phyloP scores from a whole-genome alignment of 2,113 vertebrate species.

The Pseudonaja textilis region DNA sequence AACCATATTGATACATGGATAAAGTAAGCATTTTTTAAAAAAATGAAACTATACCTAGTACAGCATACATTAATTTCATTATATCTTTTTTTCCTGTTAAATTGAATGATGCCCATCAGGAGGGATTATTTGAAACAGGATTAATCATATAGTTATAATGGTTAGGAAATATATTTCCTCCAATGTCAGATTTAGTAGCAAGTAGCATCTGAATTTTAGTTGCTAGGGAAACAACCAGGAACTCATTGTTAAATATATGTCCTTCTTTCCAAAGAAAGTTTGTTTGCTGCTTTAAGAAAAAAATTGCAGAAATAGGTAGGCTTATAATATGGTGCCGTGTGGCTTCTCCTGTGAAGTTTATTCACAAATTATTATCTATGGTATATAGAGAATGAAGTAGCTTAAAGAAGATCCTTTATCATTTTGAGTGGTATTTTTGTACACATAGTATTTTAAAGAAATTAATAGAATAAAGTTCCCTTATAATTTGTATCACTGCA shows the following conservation, averaged over 20 bases:
- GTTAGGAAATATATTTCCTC: not conserved
- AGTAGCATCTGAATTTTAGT: not conserved
- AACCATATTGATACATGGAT: slow-evolving; percentile 20
- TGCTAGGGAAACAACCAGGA: not conserved
- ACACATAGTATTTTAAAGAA: not conserved
- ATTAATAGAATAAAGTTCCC: not conserved
- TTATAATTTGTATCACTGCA: not conserved
- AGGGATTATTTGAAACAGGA: not conserved
- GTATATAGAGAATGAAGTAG: not conserved
- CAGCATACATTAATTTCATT: not conserved
- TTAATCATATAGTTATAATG: not conserved
- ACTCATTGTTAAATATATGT: not conserved
- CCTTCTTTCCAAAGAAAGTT: not conserved
- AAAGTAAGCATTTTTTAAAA: slow-evolving; percentile 7
- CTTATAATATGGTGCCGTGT: not conserved
- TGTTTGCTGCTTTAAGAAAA: not conserved
- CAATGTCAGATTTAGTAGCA: not conserved
- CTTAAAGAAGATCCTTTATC: not conserved
- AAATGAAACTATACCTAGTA: not conserved
- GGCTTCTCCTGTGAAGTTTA: not conserved
- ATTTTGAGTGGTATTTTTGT: not conserved
- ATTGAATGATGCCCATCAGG: slow-evolving; percentile 19
- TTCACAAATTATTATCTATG: not conserved
- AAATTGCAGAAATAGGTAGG: not conserved
- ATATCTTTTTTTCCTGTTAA: slow-evolving; percentile 21